Base-by-base conservation (phyloP, 2,113 vertebrate genomes). In the Pavo muticus region DNA sequence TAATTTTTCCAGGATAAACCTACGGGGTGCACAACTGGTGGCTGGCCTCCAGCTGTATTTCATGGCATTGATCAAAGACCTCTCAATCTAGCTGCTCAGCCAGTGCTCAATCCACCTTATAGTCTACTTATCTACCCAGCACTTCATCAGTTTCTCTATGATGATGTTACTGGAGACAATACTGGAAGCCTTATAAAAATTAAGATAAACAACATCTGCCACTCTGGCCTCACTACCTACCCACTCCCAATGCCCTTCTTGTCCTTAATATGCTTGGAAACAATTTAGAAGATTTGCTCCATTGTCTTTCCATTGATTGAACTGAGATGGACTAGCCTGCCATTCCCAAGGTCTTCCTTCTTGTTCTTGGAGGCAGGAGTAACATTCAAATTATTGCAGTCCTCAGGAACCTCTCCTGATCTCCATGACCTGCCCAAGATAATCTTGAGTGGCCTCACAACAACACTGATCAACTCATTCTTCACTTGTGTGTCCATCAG, bases 141-240 rank as follows among this genome's bases (percentile, higher is more conserved):
- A 11, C 24, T 69, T 79, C 9, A 29, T 81, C 37, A 84, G 5
- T 78, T 88, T 87, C 27, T 47, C 65, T 25, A 42, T 45, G 32
- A 86, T 13, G 47, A 25, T 68, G 14, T 48, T 15, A 45, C 3
- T 2, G 32, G 12, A 77, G 10, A 13, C 5, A 59, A 20, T 16
- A 2, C 15, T 80, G 18, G n/a, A 77, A 48, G 6, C 17, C 25
- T 54, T 77, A 14, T 35, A 30, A 35, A 84, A 88, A 7, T 50
- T 13, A 42, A 60, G 20, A n/a, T 11, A 63, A 73, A 65, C 16
- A 86, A 18, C 6, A 45, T 45, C 9, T 0, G 0, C 14, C 76
- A 19, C 5, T 48, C 20, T 78, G 18, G 3, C 8, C 47, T 61
- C 14, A 11, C 35, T 35, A 35, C 35, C 40, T 81, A 24, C 6